Evolutionary conservation across 2,113 vertebrate genomes (phyloP), one percentile per base, ranked within the genome.

Genomic region (Corydoras maculifer): DNA sequence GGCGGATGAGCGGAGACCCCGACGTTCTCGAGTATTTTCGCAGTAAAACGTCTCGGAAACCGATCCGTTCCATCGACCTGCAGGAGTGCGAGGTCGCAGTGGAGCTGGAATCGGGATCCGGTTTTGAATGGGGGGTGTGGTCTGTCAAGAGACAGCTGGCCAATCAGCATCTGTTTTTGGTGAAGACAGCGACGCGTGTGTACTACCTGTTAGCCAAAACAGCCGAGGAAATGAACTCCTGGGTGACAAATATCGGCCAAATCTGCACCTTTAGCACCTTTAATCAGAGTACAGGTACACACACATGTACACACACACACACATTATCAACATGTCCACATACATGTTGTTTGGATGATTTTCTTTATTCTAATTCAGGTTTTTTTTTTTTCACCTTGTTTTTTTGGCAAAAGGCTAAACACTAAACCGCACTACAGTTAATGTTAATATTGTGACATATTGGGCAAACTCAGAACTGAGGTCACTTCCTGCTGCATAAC

Each of bases 121-220:
- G 59, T 11, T 18, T 69, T 35, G 67, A 69, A 18, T 49, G 57
- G 67, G 67, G 67, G 6, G 89, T 91, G 8, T 91, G 87, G 65
- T 87, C 92, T 48, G 85, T 96, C 67, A 93, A 88, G 82, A 90
- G 94, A 30, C 92, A 96, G 68, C 94, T 98, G 75, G 90, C 93
- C 58, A 93, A 94, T 73, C 92, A 94, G 78, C 97, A 93, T 0
- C 88, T 97, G 30, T 99, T 99, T 67, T 88, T 96, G 13, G 94
- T 99, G 54, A 95, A 95, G 78, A 99, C 97, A 0, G 83, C 91
- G 1, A 89, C 88, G 9, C 94, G 97, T 2, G 87, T 94, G 64
- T 99, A 97, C 82, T 99, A 98, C 84, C 89, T 99, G 82, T 93
- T 99, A 80, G 97, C 97, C 84, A 96, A 98, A 82, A 98, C 94